phyloP scores from a whole-genome alignment of 2,797 vertebrate species.

The Bucorvus abyssinicus region DNA sequence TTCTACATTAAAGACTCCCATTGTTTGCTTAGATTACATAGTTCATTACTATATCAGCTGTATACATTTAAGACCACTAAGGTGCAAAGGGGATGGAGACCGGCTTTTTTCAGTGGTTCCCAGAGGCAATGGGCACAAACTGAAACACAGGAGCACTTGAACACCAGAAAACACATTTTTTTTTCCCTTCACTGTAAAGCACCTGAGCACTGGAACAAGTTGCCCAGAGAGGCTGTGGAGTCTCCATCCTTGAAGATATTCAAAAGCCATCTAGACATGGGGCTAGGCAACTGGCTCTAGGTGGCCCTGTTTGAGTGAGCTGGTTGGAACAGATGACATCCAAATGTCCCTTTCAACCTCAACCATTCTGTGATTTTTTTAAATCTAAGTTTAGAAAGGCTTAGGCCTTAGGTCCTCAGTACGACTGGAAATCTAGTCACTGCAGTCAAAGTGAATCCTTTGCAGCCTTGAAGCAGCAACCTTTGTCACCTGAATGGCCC shows the following conservation, averaged over 20 bases:
- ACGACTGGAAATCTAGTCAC: not conserved
- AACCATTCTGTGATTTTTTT: not conserved
- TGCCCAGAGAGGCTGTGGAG: not conserved
- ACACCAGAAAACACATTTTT: not conserved
- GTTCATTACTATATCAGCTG: not conserved
- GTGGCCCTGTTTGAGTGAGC: not conserved
- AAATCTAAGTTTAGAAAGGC: not conserved
- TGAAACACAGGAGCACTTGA: not conserved
- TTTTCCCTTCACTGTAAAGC: not conserved
- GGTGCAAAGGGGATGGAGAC: rapidly evolving
- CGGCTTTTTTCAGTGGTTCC: not conserved
- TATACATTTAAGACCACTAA: not conserved
- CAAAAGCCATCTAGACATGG: not conserved
- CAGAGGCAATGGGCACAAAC: not conserved
- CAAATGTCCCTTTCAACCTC: not conserved
- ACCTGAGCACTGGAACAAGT: not conserved
- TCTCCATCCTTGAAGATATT: not conserved
- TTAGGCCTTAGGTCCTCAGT: not conserved
- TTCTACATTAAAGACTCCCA: not conserved
- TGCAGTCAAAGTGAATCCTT: not conserved
- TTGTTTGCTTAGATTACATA: not conserved
- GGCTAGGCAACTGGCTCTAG: not conserved
- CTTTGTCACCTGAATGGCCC: not conserved
- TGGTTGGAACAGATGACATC: not conserved
- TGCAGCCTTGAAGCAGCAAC: not conserved